Conservation (phyloP, 2,888 invertebrate species). For the Cremastinae sp. region DNA sequence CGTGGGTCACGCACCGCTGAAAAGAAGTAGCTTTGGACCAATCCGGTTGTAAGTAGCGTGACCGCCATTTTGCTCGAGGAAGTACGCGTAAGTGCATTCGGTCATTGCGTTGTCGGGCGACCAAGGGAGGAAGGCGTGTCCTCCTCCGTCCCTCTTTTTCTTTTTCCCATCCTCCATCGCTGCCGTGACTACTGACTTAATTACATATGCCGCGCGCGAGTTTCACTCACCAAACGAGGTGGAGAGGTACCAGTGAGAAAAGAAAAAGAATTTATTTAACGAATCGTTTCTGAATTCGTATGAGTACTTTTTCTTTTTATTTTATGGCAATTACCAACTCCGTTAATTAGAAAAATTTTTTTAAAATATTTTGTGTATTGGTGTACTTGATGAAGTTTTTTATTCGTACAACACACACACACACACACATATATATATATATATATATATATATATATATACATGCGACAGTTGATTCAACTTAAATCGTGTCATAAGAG, state of each 20-base stretch:
- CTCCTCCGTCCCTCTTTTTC: slow-evolving; percentile 10
- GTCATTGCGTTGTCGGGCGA: slow-evolving; percentile 56
- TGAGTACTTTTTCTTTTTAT: slow-evolving; percentile 3
- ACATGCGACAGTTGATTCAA: too few relatives aligned
- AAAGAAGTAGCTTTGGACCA: slow-evolving; percentile 53
- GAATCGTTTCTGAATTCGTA: background rate
- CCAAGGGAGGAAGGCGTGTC: slow-evolving; percentile 57
- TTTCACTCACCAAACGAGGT: slow-evolving; percentile 48
- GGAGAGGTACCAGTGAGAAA: slow-evolving; percentile 21
- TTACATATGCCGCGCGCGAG: slow-evolving; percentile 55
- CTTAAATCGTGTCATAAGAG: too few relatives aligned
- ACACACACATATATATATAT: too few relatives aligned
- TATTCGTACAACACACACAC: too few relatives aligned
- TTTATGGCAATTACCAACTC: slow-evolving; percentile 7
- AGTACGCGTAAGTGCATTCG: slow-evolving; percentile 58
- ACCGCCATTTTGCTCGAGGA: slow-evolving; percentile 68
- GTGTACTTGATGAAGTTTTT: too few relatives aligned
- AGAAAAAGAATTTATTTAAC: slow-evolving; percentile 18
- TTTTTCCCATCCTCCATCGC: slow-evolving; percentile 22
- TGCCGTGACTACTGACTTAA: slow-evolving; percentile 53
- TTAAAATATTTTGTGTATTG: too few relatives aligned
- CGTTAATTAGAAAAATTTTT: slow-evolving; percentile 23
- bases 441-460: too few relatives aligned
- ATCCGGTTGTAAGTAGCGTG: slow-evolving; percentile 53
- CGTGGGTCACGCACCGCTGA: slow-evolving; percentile 60